These are phyloP conservation scores for Austrofundulus limnaeus DNA, from an alignment of 2,113 vertebrate genomes.

Conservation along the genomic window DNA sequence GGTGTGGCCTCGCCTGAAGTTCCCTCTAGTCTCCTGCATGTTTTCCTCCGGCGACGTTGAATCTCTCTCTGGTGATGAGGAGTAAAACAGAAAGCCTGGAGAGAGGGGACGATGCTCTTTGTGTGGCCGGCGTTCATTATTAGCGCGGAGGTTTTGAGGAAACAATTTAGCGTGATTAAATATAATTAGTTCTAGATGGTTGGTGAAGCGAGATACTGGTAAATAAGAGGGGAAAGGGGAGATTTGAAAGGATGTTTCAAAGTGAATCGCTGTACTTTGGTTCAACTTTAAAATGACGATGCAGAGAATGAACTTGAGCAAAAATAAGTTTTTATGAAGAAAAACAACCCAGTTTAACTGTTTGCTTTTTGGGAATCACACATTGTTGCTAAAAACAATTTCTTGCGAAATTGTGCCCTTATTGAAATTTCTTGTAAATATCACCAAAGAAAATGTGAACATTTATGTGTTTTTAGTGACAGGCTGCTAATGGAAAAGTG, in stretches of 20 bases:
- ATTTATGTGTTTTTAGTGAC: neutral
- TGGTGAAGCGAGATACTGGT: conserved; percentile 24
- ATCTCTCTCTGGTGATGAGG: conserved; percentile 43
- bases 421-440: neutral
- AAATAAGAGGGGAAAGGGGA: conserved; percentile 7
- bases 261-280: conserved; percentile 11
- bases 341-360: too few relatives aligned
- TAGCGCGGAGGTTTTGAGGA: conserved; percentile 17
- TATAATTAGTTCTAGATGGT: conserved; percentile 43
- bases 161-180: conserved; percentile 39
- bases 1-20: neutral
- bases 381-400: neutral
- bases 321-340: too few relatives aligned
- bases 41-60: conserved; percentile 8
- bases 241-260: conserved; percentile 30
- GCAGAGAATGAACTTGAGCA: neutral
- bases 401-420: neutral
- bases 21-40: neutral
- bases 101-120: conserved; percentile 16
- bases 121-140: conserved; percentile 44
- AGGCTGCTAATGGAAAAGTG: neutral
- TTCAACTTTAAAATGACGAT: conserved; percentile 2
- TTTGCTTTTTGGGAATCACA: neutral
- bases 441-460: neutral
- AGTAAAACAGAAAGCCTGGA: conserved; percentile 1